Base-by-base conservation (phyloP, 2,888 invertebrate species). In the Philaethria dido region DNA sequence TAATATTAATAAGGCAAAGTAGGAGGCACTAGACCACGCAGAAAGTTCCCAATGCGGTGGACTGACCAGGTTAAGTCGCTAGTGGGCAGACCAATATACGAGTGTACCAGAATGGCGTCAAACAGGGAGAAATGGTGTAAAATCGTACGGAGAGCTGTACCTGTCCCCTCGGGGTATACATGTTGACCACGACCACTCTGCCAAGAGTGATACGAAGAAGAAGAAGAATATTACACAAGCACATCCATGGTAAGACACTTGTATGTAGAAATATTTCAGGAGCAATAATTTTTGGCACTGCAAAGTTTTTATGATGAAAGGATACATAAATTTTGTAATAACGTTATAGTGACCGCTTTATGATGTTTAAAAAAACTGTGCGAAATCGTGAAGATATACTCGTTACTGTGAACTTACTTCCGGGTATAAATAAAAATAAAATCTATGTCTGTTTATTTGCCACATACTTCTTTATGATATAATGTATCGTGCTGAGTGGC, bases 261-360 rank as follows among this genome's bases (percentile, higher is more conserved):
- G 52, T 52, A 52, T 29, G 29, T 29, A 25, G 8, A 29, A 11
- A 16, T 29, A 16, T 52, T 29, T 29, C 11, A 52, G 29, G 4
- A 39, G 20, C 47, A 55, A 64, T 64, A 55, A 44, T 62, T 57
- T 47, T 57, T 39, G 45, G 33, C 39, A 55, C 52, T 29, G 42
- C 13, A 47, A 54, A 29, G 14, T 5, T 64, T 68, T 68, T 68
- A 64, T 59, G 64, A 68, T 25, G 25, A 62, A 57, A 54, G 68
- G 64, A 59, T 36, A 62, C 52, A 66, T 69, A 69, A 69, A 66
- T 66, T 39, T n/a, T 44, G 42, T 44, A 45, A 29, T 29, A 60
- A 47, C 64, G 60, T 45, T 62, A 36, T 50, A 61, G 42, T 45
- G 62, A 62, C 55, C 68, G 57, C 65, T 66, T 62, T 62, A 62